Base-by-base conservation (phyloP, 2,888 invertebrate species). In the Drosophila acutilabella region DNA sequence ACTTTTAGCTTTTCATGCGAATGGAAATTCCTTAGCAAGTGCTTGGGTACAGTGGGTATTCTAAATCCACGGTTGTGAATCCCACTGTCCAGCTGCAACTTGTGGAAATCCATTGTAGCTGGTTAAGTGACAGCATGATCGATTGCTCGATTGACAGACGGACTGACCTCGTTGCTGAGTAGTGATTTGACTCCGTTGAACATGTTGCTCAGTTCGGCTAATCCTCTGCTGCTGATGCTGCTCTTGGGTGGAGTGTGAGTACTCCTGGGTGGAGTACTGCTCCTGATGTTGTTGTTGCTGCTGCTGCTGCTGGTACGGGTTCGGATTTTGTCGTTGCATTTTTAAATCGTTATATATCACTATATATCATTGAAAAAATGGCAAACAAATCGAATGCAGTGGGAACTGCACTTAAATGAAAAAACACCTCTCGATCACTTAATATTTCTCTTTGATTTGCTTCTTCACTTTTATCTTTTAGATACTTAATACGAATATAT, bases 171-270 rank as follows among this genome's bases (percentile, higher is more conserved):
- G 94, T 93, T 96, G 96, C 93, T 95, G 95, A 79, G 92, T 92
- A 93, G 95, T 95, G 93, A 96, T 94, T 93, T 96, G 96, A 91
- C 96, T 94, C 87, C 96, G 95, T 72, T 91, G 90, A 93, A 95
- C 95, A 92, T 95, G 96, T 93, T 95, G 96, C 93, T 96, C 96
- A 86, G 95, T 96, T 92, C 95, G 93, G 92, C 94, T 94, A 91
- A 94, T 94, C 92, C 94, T 93, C 91, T 94, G 94, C 91, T 94
- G 94, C 81, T 93, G 93, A 80, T 92, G 92, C 66, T 92, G 92
- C 71, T 92, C 92, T 67, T 93, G 93, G 80, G 92, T 93, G 87
- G 93, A 92, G 89, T 93, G 93, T 86, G 93, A 92, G 87, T 93
- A 93, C 89, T 94, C 93, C 81, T 93, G 93, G 47, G 91, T 91